phyloP scores from a whole-genome alignment of 2,888 invertebrate genomes.

The Tethea ocularis region DNA sequence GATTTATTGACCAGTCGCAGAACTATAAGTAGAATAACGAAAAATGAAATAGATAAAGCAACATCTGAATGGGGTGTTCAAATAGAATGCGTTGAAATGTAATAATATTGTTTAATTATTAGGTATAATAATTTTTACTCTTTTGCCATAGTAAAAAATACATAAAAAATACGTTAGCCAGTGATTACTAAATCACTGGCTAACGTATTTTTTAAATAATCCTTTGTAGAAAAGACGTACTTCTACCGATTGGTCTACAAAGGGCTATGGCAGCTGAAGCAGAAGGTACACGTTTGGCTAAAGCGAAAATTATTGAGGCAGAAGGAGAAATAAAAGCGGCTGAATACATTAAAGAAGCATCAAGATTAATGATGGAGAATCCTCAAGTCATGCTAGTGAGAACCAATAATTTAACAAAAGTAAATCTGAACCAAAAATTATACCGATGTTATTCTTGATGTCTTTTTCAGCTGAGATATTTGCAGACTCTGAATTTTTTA shows the following conservation, averaged over 20 bases:
- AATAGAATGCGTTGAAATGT: slow-evolving; percentile 86
- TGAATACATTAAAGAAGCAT: slow-evolving; percentile 54
- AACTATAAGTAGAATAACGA: slow-evolving; percentile 81
- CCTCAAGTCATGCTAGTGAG: slow-evolving; percentile 60
- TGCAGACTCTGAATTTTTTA: slow-evolving; percentile 58
- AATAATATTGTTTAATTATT: slow-evolving; percentile 24
- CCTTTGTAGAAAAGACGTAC: slow-evolving; percentile 51
- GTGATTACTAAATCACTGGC: too few relatives aligned
- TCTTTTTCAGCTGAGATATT: slow-evolving; percentile 58
- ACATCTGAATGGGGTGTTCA: slow-evolving; percentile 82
- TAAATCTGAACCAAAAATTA: too few relatives aligned
- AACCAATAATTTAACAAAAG: slow-evolving; percentile 27
- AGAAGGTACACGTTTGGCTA: slow-evolving; percentile 59
- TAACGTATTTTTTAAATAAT: too few relatives aligned
- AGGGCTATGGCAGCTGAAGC: slow-evolving; percentile 68
- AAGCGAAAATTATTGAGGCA: slow-evolving; percentile 63
- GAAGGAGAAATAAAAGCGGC: slow-evolving; percentile 65
- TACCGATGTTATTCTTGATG: background rate
- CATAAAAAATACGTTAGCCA: too few relatives aligned
- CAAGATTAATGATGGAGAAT: slow-evolving; percentile 50
- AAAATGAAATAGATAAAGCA: slow-evolving; percentile 74
- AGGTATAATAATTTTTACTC: background rate
- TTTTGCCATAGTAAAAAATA: slow-evolving; percentile 42
- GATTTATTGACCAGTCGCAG: slow-evolving; percentile 86
- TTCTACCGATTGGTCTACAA: slow-evolving; percentile 58